A percentile compares a stretch with the other conserved stretches of the same genome.
These are phyloP conservation scores for Syngnathus typhle DNA, from an alignment of 2,113 vertebrate species.

Conservation along the genomic window DNA sequence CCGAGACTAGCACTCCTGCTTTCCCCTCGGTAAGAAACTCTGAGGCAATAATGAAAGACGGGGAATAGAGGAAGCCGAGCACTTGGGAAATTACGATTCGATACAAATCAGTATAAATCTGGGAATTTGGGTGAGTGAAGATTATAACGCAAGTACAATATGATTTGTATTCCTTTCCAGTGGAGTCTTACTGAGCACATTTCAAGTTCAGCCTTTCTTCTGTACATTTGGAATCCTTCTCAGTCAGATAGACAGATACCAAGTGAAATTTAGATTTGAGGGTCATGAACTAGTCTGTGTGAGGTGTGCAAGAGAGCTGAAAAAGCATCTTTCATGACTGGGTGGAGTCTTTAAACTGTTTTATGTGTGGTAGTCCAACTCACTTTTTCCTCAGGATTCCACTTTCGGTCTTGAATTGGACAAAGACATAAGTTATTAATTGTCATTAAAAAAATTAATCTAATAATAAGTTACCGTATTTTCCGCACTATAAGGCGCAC, in stretches of 20 bases:
- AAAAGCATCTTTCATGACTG: not conserved
- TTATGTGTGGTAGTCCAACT: no score
- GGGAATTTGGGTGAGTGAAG: constrained; percentile 34
- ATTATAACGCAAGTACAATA: not conserved
- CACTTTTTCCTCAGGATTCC: no score
- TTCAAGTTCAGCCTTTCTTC: constrained; percentile 26
- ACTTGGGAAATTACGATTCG: constrained; percentile 32
- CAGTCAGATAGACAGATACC: constrained; percentile 21
- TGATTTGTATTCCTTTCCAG: constrained; percentile 7
- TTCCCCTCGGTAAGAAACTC: constrained; percentile 42
- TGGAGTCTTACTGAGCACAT: constrained; percentile 20
- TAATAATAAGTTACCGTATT: no score
- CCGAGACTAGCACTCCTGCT: constrained; percentile 42
- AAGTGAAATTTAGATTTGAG: constrained; percentile 9
- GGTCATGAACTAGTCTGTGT: constrained; percentile 13
- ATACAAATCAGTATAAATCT: constrained; percentile 41
- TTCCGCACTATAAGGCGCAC: no score
- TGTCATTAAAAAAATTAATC: no score
- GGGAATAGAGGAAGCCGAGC: constrained; percentile 27
- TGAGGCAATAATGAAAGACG: constrained; percentile 45
- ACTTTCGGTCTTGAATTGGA: no score
- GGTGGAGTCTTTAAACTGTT: no score
- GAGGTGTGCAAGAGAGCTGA: not conserved
- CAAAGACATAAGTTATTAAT: no score
- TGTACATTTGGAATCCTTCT: constrained; percentile 12